Base-by-base conservation (phyloP, 2,797 vertebrate species). In the Falco biarmicus region DNA sequence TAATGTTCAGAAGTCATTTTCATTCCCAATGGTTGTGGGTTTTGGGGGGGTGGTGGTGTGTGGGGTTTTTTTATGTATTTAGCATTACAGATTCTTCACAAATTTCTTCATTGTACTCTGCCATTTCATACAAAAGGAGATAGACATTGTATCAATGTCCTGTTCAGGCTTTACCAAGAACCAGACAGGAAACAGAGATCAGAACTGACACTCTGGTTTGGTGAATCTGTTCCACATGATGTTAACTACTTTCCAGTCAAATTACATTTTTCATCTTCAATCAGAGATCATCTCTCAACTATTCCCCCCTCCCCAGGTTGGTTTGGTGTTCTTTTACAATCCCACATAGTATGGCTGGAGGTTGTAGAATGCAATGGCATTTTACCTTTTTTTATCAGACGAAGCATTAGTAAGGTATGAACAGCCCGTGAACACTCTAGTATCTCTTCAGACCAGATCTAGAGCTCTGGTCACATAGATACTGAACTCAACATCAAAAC, bases 111-210 rank as follows among this genome's bases (percentile, higher is more conserved):
- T 78, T 50, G 14, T 60, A 41, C 11, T 56, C 50, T 43, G 8
- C 6, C 5, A 54, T 78, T 71, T 78, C 34, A 53, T 29, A 61
- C 5, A 54, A 85, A 84, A 85, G n/a, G 21, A 74, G 50, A 76
- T 6, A 53, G 37, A 64, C 1, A 0, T 10, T 18, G 4, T 13
- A 2, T 26, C 59, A 75, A 41, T 20, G 5, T 45, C 19, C 15
- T 11, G 4, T 48, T 59, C 28, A 59, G 14, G 15, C 54, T 56
- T 73, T 31, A 82, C 9, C 47, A 77, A 68, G 22, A 68, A 77
- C 76, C 34, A 75, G 53, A 37, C 43, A 53, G 39, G 34, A n/a
- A 75, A 65, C 28, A 16, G 19, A 70, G 39, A 80, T 45, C 53
- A 77, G 65, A 91, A 85, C 15, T 18, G 51, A 69, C 43, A 39